Evolutionary conservation across 2,113 vertebrate species (phyloP), one percentile per base, ranked within the genome.

Genomic region (Columba janthina): DNA sequence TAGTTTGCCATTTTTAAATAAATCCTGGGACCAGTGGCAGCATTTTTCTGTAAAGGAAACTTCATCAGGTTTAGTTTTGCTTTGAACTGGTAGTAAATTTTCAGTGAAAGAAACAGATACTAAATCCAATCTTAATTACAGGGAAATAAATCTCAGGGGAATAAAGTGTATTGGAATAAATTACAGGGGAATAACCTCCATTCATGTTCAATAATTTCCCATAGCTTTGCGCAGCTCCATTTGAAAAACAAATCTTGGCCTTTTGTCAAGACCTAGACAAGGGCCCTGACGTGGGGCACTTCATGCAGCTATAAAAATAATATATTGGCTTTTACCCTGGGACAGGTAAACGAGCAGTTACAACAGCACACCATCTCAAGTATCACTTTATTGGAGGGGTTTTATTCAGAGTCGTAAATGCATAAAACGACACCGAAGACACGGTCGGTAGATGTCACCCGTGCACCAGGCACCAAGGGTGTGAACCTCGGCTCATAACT

Each of bases 401-500:
- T 20, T 21, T 16, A 70, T 65, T 10, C 2, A 3, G 15, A n/a
- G 34, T 5, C 0, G 1, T 42, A 56, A 67, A 90, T 84, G 61
- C 18, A 6, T 7, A 17, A 64, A 10, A 24, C 0, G 56, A 28
- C 82, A 12, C 18, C 6, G 83, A n/a, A 79, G 90, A 11, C 11
- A 5, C 0, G 2, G 84, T 73, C 97, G 34, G 85, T 77, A 97
- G 97, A 48, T 94, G 97, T 94, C 97, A 81, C 69, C 81, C 64
- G 11, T 5, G 80, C 85, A 70, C 72, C 91, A 92, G 26, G 21
- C 36, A 84, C 22, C 51, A 5, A 8, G 57, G 2, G 0, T 0
- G 9, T 32, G 44, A 13, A 0, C 36, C 25, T 61, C 21, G 1
- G 3, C 14, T 32, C 11, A 0, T 0, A 9, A 26, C 20, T 10